Evolutionary conservation across 2,888 invertebrate genomes (phyloP).

Genomic region (Polydrusus pterygomalis): DNA sequence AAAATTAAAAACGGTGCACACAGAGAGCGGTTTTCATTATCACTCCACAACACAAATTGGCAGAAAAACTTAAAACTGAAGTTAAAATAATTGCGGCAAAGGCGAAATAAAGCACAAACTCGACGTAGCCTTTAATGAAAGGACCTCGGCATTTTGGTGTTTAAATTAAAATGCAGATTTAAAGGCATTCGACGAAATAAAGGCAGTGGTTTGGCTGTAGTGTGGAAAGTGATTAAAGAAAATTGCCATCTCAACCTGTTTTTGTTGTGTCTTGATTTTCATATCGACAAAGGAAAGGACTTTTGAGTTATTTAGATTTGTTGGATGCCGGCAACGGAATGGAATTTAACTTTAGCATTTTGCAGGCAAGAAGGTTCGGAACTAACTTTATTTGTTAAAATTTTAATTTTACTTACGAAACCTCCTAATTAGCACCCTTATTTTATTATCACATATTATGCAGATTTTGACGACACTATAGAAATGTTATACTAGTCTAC

Average conservation of each 20-base stretch:
- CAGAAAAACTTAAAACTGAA: slow-evolving; percentile 54
- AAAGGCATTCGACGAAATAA: slow-evolving; percentile 65
- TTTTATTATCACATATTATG: too few species aligned
- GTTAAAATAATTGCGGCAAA: slow-evolving; percentile 54
- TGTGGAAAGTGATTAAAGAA: slow-evolving; percentile 54
- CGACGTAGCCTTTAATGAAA: slow-evolving; percentile 41
- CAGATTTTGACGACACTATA: too few species aligned
- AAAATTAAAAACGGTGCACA: slow-evolving; percentile 47
- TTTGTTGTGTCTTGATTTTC: slow-evolving; percentile 36
- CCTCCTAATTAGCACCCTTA: too few species aligned
- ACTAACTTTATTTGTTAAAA: too few species aligned
- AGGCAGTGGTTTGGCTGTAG: slow-evolving; percentile 39
- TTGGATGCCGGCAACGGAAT: neutral
- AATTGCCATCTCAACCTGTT: slow-evolving; percentile 44
- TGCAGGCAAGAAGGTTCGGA: too few species aligned
- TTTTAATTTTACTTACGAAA: too few species aligned
- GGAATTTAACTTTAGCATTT: too few species aligned
- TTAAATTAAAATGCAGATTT: slow-evolving; percentile 69
- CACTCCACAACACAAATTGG: slow-evolving; percentile 53
- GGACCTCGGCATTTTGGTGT: slow-evolving; percentile 55
- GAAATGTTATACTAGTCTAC: too few species aligned
- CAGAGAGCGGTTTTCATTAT: slow-evolving; percentile 49
- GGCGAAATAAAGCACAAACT: slow-evolving; percentile 35
- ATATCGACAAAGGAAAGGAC: slow-evolving; percentile 17
- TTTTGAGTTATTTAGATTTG: slow-evolving; percentile 4